These are phyloP conservation scores for Decapterus maruadsi DNA, from an alignment of 2,797 vertebrate species.

Conservation along the genomic window DNA sequence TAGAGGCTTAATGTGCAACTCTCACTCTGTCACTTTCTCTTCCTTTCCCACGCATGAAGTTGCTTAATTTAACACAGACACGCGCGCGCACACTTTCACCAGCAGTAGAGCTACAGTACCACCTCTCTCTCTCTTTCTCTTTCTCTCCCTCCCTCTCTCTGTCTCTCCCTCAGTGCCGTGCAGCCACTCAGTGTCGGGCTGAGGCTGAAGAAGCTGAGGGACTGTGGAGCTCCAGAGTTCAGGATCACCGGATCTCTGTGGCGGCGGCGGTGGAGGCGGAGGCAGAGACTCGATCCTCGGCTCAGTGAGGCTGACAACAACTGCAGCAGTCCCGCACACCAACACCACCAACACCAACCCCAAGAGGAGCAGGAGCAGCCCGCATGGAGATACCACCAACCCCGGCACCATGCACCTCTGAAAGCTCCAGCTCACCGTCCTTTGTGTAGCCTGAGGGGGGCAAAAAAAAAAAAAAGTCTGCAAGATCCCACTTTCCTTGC, in stretches of 20 bases:
- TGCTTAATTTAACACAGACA: neutral
- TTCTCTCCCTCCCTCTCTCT: neutral
- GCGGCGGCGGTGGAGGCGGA: conserved; percentile 32
- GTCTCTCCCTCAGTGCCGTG: conserved; percentile 12
- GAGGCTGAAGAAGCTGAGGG: conserved; percentile 50
- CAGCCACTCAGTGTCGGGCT: conserved; percentile 58
- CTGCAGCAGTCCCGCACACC: conserved; percentile 45
- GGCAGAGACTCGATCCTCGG: conserved; percentile 24
- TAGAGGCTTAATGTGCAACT: neutral
- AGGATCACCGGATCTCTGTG: conserved; percentile 49
- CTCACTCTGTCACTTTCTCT: conserved; percentile 1
- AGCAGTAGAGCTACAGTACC: too few relatives aligned
- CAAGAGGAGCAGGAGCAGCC: neutral
- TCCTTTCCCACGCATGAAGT: neutral
- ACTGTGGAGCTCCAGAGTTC: conserved; percentile 54
- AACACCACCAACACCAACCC: too few relatives aligned
- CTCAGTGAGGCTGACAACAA: conserved; percentile 51
- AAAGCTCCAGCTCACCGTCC: conserved; percentile 35
- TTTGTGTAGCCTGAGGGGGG: conserved; percentile 40
- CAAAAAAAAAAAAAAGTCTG: conserved; percentile 57
- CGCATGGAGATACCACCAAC: conserved; percentile 69
- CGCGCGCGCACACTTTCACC: neutral
- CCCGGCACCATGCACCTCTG: conserved; percentile 67
- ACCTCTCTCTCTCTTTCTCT: too few relatives aligned
- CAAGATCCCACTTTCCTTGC: conserved; percentile 69